These are phyloP conservation scores for Dermochelys coriacea DNA, from an alignment of 2,797 vertebrate genomes.

Conservation along the genomic window DNA sequence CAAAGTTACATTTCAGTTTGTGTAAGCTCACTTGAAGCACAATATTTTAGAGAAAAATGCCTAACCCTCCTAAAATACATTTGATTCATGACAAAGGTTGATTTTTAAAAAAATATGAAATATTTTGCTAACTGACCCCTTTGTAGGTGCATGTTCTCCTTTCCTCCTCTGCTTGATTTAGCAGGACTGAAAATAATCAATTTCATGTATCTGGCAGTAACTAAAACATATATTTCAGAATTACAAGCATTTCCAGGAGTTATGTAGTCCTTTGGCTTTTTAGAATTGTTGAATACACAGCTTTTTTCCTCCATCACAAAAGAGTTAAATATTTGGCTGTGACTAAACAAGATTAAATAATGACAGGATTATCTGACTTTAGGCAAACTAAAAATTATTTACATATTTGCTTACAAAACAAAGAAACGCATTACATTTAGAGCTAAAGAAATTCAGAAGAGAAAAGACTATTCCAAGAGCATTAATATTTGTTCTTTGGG, in stretches of 20 bases:
- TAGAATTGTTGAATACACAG: neutral
- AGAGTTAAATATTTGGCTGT: neutral
- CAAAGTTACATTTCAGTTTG: neutral
- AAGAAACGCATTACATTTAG: neutral
- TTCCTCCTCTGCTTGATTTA: neutral
- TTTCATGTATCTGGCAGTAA: neutral
- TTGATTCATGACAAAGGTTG: neutral
- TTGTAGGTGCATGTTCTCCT: neutral
- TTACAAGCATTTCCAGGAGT: neutral
- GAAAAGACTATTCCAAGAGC: neutral
- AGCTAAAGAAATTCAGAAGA: neutral
- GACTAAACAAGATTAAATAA: constrained; percentile 39
- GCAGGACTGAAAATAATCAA: neutral
- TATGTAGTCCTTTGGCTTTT: neutral
- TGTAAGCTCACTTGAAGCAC: neutral
- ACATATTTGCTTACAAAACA: constrained; percentile 35
- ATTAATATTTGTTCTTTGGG: neutral
- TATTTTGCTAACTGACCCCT: neutral
- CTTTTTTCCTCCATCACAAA: neutral
- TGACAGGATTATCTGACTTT: constrained; percentile 21
- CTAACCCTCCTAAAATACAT: neutral
- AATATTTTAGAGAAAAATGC: neutral
- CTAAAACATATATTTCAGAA: neutral
- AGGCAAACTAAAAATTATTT: constrained; percentile 49
- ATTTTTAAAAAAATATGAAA: accelerated